Conservation (phyloP, 1,140 invertebrate species). For the Amyelois transitella region DNA sequence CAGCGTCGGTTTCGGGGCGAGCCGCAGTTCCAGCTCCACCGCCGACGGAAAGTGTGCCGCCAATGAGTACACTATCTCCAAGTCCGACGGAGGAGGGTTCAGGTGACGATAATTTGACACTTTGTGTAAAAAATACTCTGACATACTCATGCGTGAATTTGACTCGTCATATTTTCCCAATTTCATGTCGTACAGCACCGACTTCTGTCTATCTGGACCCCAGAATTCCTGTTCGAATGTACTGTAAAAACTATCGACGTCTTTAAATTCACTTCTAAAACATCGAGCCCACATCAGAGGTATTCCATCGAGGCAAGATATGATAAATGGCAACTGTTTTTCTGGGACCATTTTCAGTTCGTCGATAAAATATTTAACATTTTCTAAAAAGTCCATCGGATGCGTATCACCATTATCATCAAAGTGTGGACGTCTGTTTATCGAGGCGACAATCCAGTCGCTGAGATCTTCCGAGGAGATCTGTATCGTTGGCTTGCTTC, state of each 20-base stretch:
- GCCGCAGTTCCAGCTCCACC: constrained; percentile 59
- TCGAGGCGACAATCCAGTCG: constrained; percentile 52
- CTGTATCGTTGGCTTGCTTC: constrained; percentile 26
- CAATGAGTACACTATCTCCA: constrained; percentile 65
- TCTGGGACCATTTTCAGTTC: constrained; percentile 50
- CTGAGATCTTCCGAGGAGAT: constrained; percentile 47
- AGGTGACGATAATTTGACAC: constrained; percentile 63
- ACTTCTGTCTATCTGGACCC: constrained; percentile 58
- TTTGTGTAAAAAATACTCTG: constrained; percentile 65
- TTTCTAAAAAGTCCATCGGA: constrained; percentile 63
- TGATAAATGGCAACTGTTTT: constrained; percentile 56
- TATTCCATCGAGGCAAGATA: constrained; percentile 59
- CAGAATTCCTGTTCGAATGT: constrained; percentile 65
- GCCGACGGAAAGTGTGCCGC: constrained; percentile 64
- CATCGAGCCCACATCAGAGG: constrained; percentile 66
- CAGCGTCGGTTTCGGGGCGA: constrained; percentile 60
- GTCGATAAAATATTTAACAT: constrained; percentile 59
- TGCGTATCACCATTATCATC: constrained; percentile 60
- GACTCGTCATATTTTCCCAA: constrained; percentile 59
- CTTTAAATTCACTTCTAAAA: constrained; percentile 56
- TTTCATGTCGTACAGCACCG: constrained; percentile 63
- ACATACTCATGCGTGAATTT: constrained; percentile 53
- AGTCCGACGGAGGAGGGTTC: constrained; percentile 58
- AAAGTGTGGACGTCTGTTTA: constrained; percentile 57
- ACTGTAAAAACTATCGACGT: constrained; percentile 45